phyloP scores from a whole-genome alignment of 2,888 invertebrate species.

The Andrena haemorrhoa region DNA sequence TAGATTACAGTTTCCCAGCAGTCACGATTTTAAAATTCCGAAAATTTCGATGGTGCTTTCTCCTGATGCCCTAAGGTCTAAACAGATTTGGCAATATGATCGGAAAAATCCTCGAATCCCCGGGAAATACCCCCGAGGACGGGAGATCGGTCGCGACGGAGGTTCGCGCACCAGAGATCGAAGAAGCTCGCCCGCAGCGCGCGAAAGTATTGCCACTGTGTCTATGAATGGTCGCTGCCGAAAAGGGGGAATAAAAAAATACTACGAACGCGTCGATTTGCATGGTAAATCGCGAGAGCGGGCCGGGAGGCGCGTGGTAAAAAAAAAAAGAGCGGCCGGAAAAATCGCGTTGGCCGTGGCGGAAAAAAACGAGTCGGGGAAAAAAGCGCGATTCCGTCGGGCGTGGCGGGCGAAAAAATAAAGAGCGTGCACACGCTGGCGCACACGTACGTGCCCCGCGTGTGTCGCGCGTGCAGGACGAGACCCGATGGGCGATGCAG shows the following conservation, averaged over 20 bases:
- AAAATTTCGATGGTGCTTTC: too few relatives aligned
- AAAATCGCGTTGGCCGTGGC: conserved; percentile 48
- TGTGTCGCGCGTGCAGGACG: conserved; percentile 38
- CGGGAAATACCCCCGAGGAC: background rate
- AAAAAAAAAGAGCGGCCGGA: conserved; percentile 38
- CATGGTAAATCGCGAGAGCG: conserved; percentile 14
- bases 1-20: background rate
- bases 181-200: background rate
- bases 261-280: conserved; percentile 45
- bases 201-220: background rate
- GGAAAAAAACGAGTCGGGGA: conserved; percentile 29
- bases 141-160: background rate
- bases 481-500: conserved; percentile 28
- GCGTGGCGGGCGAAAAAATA: conserved; percentile 44
- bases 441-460: conserved; percentile 19
- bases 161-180: background rate
- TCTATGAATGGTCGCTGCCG: background rate
- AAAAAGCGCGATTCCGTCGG: conserved; percentile 49
- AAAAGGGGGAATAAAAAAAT: background rate
- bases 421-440: conserved; percentile 13
- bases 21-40: too few relatives aligned
- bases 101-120: background rate
- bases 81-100: too few relatives aligned
- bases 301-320: background rate
- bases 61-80: too few relatives aligned